Evolutionary conservation across 1,140 invertebrate genomes (phyloP), one percentile per base, ranked within the genome.

Genomic region (Streblospio benedicti): DNA sequence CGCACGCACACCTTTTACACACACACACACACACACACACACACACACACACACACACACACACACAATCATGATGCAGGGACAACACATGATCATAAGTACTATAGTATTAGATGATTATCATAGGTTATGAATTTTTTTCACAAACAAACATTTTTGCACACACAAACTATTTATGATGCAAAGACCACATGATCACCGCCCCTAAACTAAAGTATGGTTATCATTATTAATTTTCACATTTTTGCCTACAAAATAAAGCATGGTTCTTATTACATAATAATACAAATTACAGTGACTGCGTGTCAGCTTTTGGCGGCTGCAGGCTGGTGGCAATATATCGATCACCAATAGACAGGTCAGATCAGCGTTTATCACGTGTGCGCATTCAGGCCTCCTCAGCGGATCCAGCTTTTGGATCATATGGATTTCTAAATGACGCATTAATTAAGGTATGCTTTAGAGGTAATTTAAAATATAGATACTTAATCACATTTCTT

Each of bases 31-130:
- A 51, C 27, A 51, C 49, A 1, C 49, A 1, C 27, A 28, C 16
- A 28, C 49, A 1, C 27, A 51, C 49, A 51, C 49, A 20, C 49
- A 51, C 49, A 51, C 49, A 1, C 49, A 51, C 27, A 51, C 6
- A 51, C 27, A 51, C 27, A 51, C 27, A 23, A 1, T 27, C 16
- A 25, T 51, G 27, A 23, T 23, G 4, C n/a, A 12, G 25, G 9
- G 25, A 41, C 18, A 41, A 41, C 38, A 41, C 18, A 41, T 18
- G 14, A 14, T 41, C 14, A 14, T 14, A 14, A 18, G 18, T 41
- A 41, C 38, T 41, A 14, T 18, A 14, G 38, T 41, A 14, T 45
- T 47, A 27, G 23, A 47, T 47, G 30, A n/a, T 47, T 27, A 27
- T 47, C 14, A 27, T 28, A 6, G 23, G 23, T 12, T 27, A 4